phyloP scores from a whole-genome alignment of 2,888 invertebrate genomes.

The Drosophila sordidula region DNA sequence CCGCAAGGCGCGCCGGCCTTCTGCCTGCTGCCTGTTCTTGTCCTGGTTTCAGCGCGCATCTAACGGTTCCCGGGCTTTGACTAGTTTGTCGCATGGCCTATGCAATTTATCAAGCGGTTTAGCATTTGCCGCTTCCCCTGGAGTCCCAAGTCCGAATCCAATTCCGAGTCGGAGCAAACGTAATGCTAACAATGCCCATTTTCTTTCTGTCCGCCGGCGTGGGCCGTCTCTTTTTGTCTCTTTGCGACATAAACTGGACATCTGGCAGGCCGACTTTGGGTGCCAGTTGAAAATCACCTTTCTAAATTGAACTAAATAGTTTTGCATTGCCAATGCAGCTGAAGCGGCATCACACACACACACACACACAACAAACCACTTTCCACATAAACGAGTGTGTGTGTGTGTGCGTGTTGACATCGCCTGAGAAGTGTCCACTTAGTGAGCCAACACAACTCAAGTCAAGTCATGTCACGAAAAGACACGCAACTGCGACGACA shows the following conservation, averaged over 20 bases:
- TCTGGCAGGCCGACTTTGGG: constrained; percentile 48
- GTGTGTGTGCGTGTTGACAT: background rate
- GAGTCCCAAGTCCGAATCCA: constrained; percentile 1
- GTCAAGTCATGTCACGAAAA: background rate
- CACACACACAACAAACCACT: constrained; percentile 26
- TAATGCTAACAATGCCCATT: constrained; percentile 19
- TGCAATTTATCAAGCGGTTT: constrained; percentile 43
- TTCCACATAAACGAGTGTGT: constrained; percentile 32
- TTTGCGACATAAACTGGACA: constrained; percentile 46
- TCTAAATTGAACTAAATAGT: constrained; percentile 82
- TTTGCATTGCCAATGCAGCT: constrained; percentile 57
- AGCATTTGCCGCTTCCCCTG: constrained; percentile 25
- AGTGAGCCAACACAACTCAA: constrained; percentile 11
- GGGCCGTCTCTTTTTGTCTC: constrained; percentile 1
- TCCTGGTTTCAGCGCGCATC: constrained; percentile 30
- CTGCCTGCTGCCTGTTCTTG: constrained; percentile 10
- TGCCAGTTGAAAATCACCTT: constrained; percentile 78
- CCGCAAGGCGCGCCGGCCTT: constrained; percentile 24
- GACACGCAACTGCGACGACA: constrained; percentile 6
- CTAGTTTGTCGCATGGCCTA: constrained; percentile 45
- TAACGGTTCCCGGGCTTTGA: constrained; percentile 33
- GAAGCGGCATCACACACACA: background rate
- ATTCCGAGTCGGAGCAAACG: constrained; percentile 1
- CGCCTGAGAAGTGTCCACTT: constrained; percentile 28
- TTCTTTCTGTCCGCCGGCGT: constrained; percentile 12